Base-by-base conservation (phyloP, 2,888 invertebrate species). In the Sesamia inferens region DNA sequence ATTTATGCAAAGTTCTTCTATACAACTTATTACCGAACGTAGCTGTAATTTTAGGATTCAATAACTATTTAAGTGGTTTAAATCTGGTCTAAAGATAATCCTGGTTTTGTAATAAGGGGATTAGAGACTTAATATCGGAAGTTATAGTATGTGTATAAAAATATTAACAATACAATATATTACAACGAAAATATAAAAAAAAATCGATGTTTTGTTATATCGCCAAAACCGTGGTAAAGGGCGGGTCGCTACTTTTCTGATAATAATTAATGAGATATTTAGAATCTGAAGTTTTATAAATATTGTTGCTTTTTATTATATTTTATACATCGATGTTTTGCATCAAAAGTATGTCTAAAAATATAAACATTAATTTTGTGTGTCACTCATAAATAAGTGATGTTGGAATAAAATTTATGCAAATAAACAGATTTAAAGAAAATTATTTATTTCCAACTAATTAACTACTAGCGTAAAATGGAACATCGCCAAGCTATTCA, bases 401-500 rank as follows among this genome's bases (percentile, higher is more conserved):
- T 62, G 48, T 8, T 62, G 8, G 19, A 69, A 62, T 76, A 69
- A 76, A 44, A 8, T 8, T 19, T 31, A 62, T 19, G 7, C 62
- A 55, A 70, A 70, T 22, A 69, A 76, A 75, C 70, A 57, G 61
- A 51, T 51, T 76, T 22, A 7, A 0, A 44, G 24, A 16, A 48
- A 61, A 76, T 24, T 55, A 19, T 39, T 24, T 24, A 67, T 58
- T 67, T 57, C 24, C 54, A 13, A 39, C 48, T 74, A 57, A 74
- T 73, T 74, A 65, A 39, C 62, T 42, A 16, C 22, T 31, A 61
- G 63, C 31, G 16, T 57, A 54, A 63, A 63, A 59, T 78, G 82
- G 83, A 68, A 63, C 13, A 11, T 47, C 66, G 82, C 83, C 82
- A 83, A 71, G 65, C 19, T 64, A 48, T 68, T 42, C 55, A 54